These are phyloP conservation scores for Drosophila borborema DNA, from an alignment of 2,888 invertebrate species.

Conservation along the genomic window DNA sequence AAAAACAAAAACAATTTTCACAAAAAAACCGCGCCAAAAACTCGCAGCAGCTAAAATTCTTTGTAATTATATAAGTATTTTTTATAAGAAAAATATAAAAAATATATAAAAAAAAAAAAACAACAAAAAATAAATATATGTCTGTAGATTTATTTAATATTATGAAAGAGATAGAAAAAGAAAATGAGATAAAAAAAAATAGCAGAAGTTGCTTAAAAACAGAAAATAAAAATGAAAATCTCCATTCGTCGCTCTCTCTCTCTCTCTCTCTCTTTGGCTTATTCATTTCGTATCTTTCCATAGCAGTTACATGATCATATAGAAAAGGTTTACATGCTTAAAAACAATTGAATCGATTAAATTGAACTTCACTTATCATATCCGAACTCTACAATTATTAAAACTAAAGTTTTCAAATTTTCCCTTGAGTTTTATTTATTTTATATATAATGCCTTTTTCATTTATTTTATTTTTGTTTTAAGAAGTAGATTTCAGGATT, in stretches of 20 bases:
- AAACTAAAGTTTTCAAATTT: neutral
- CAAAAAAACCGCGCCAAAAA: constrained; percentile 74
- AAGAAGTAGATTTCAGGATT: too few species aligned
- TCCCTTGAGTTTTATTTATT: too few species aligned
- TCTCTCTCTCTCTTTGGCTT: neutral
- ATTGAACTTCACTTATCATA: neutral
- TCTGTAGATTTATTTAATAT: constrained; percentile 1
- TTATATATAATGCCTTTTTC: neutral
- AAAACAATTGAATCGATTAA: neutral
- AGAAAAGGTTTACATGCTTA: too few species aligned
- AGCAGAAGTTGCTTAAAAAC: too few species aligned
- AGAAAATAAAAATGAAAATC: too few species aligned
- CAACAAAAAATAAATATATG: constrained; percentile 33
- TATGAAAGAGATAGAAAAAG: neutral
- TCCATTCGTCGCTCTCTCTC: neutral
- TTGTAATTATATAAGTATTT: constrained; percentile 83
- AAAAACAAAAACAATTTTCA: constrained; percentile 58
- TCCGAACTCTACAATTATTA: neutral
- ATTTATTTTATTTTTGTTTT: neutral
- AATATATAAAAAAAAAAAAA: constrained; percentile 64
- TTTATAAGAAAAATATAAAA: constrained; percentile 82
- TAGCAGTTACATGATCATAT: too few species aligned
- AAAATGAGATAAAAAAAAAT: too few species aligned
- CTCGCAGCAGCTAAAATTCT: constrained; percentile 76
- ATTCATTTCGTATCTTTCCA: neutral